Percentiles rank a stretch among this genome's conserved stretches.
Evolutionary conservation across 2,113 vertebrate genomes (phyloP).

Genomic region (Arizona elegans): DNA sequence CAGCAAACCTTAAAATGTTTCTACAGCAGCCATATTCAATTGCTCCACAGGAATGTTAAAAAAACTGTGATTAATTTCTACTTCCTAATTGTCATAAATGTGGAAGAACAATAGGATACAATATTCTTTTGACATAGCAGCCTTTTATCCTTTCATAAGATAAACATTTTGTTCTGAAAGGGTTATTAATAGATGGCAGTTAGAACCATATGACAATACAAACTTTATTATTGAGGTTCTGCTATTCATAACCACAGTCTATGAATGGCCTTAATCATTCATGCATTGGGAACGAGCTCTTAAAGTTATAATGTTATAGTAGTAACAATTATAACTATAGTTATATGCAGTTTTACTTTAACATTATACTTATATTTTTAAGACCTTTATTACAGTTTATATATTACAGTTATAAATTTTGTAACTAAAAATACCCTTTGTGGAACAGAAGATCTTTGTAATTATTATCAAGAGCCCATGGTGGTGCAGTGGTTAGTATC

Average conservation of each 20-base stretch:
- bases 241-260: not conserved
- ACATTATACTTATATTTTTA: not conserved
- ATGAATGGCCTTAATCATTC: not conserved
- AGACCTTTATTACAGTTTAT: not conserved
- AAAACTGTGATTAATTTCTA: no score
- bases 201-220: not conserved
- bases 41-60: no score
- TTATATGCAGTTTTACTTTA: not conserved
- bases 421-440: not conserved
- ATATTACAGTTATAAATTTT: not conserved
- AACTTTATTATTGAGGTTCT: not conserved
- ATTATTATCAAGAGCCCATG: not conserved
- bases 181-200: not conserved
- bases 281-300: not conserved
- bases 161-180: no score
- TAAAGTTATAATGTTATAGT: not conserved
- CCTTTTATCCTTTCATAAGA: no score
- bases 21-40: not conserved
- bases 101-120: no score
- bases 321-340: no score
- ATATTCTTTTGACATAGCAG: no score
- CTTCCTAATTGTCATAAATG: no score
- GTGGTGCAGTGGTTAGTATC: no score
- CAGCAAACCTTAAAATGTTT: not conserved
- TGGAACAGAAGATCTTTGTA: not conserved